These are phyloP conservation scores for Tiliacea aurago DNA, from an alignment of 2,888 invertebrate species.

Conservation along the genomic window DNA sequence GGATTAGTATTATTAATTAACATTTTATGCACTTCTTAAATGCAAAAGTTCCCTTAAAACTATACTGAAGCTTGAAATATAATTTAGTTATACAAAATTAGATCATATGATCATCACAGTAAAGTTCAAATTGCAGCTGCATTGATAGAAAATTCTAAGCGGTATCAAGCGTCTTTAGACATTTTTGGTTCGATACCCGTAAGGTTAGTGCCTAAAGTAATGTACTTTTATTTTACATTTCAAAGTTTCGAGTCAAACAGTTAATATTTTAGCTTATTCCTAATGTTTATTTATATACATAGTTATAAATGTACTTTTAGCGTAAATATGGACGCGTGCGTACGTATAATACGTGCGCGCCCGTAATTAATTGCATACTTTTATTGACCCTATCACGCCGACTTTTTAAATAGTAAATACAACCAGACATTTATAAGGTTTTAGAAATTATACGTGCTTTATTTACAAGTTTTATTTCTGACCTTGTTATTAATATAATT, in stretches of 20 bases:
- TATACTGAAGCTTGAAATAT: conserved; percentile 44
- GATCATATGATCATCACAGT: conserved; percentile 53
- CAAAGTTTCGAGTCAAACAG: conserved; percentile 31
- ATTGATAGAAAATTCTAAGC: conserved; percentile 34
- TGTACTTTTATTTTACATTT: conserved; percentile 41
- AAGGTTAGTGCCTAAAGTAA: conserved; percentile 49
- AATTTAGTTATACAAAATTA: conserved; percentile 56
- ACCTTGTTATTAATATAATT: not conserved
- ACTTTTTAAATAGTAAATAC: conserved; percentile 8
- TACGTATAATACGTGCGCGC: conserved; percentile 44
- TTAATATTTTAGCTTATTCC: conserved; percentile 50
- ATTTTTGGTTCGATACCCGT: conserved; percentile 67
- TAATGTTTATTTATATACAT: conserved; percentile 43
- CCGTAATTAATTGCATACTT: conserved; percentile 22
- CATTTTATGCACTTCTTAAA: conserved; percentile 59
- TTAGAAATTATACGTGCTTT: conserved; percentile 25
- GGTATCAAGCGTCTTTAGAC: conserved; percentile 64
- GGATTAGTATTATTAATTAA: conserved; percentile 66
- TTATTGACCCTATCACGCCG: conserved; percentile 6
- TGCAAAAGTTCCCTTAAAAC: conserved; percentile 50
- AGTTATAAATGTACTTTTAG: conserved; percentile 13
- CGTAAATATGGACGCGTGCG: conserved; percentile 20
- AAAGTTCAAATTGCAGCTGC: conserved; percentile 52
- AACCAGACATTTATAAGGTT: conserved; percentile 6
- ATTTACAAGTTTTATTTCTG: conserved; percentile 1